Evolutionary conservation across 2,888 invertebrate genomes (phyloP), one percentile per base, ranked within the genome.

Genomic region (Philhelius pedissequus): DNA sequence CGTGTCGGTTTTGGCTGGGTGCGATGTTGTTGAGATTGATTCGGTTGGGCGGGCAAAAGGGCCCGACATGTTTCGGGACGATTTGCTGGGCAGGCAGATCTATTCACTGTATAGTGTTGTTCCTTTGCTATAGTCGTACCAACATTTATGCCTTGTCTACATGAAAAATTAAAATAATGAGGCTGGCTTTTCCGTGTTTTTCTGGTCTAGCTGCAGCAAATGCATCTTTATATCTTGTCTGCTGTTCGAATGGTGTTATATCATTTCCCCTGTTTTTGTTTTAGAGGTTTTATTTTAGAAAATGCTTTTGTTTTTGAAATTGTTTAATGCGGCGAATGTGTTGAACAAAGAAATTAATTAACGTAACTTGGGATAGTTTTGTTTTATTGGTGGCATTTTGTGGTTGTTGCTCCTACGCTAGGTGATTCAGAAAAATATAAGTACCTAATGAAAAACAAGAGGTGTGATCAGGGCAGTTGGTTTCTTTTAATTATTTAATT

Each of bases 141-240:
- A 15, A 40, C 8, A 5, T n/a, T n/a, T 11, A 45, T 48, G 48
- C 64, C 62, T 64, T 70, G 75, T 74, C 84, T 80, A 84, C 76
- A 80, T 84, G 70, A 84, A 84, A 80, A 71, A 80, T 84, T 75
- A 71, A 80, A 84, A 84, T 84, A 84, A 84, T 84, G 80, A 84
- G 80, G 71, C 70, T 75, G 80, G 43, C 58, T 84, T 80, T 84
- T 84, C 80, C 80, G 84, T 76, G 84, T 84, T 84, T 40, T 83
- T 77, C 73, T 86, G 70, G 76, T 87, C 77, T 78, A 79, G 81
- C 70, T 73, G 25, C 50, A 77, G 84, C 73, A 58, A 73, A 52
- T 70, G 86, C 40, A 71, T 82, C 74, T 69, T 73, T 70, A 81
- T 30, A 71, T 82, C 74, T 69, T 73, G 82, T 70, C 69, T 79